Evolutionary conservation across 2,113 vertebrate genomes (phyloP).

Genomic region (Lasiurus borealis): DNA sequence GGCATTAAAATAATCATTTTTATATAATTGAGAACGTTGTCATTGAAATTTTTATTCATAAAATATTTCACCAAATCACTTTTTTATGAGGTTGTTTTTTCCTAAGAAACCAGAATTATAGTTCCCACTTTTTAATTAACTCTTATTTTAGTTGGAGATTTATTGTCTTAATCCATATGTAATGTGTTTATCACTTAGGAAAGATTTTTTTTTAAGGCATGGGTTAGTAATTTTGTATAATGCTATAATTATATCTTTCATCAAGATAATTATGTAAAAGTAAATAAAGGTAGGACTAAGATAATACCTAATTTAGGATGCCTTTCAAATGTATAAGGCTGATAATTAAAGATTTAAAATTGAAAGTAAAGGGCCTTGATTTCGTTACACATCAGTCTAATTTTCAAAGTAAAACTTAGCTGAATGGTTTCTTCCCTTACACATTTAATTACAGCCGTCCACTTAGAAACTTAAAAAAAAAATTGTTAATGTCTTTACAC

Average conservation of each 20-base stretch:
- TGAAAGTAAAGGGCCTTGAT: slow-evolving; percentile 66
- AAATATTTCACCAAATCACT: slow-evolving; percentile 54
- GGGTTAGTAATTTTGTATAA: slow-evolving; percentile 77
- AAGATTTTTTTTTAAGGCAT: slow-evolving; percentile 31
- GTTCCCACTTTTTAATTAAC: slow-evolving; percentile 56
- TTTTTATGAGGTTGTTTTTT: slow-evolving; percentile 35
- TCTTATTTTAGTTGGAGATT: slow-evolving; percentile 66
- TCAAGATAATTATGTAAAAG: slow-evolving; percentile 79
- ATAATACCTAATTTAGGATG: slow-evolving; percentile 79
- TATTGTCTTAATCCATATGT: slow-evolving; percentile 68
- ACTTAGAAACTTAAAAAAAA: slow-evolving; percentile 27
- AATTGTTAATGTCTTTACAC: slow-evolving; percentile 55
- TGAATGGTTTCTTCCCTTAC: slow-evolving; percentile 45
- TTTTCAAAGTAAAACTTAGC: slow-evolving; percentile 69
- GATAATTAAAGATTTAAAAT: slow-evolving; percentile 77
- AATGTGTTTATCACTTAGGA: slow-evolving; percentile 74
- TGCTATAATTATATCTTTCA: slow-evolving; percentile 78
- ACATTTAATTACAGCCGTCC: slow-evolving; percentile 42
- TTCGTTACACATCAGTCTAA: slow-evolving; percentile 61
- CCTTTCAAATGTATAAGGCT: slow-evolving; percentile 68
- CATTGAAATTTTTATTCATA: slow-evolving; percentile 43
- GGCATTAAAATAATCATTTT: slow-evolving; percentile 44
- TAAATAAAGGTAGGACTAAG: slow-evolving; percentile 81
- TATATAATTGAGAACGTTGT: slow-evolving; percentile 42
- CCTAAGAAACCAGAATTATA: slow-evolving; percentile 45